Evolutionary conservation across 2,888 invertebrate species (phyloP).

Genomic region (Phengaris alcon): DNA sequence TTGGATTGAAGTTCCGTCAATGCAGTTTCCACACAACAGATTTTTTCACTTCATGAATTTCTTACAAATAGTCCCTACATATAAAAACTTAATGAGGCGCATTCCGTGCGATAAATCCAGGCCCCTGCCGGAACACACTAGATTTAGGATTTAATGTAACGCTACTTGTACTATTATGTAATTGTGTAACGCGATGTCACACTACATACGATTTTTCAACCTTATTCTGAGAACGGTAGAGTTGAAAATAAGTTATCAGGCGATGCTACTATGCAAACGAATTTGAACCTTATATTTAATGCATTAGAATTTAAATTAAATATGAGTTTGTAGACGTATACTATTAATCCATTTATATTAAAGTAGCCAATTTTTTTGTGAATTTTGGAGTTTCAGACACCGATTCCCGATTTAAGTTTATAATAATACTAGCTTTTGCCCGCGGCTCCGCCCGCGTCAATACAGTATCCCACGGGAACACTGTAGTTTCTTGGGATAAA

Average conservation of each 20-base stretch:
- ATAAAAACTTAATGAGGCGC: background rate
- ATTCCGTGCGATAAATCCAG: constrained; percentile 4
- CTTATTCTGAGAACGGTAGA: background rate
- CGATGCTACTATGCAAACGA: background rate
- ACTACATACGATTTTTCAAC: background rate
- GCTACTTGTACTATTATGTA: background rate
- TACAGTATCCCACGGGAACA: no score
- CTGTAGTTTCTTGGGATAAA: no score
- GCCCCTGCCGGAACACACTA: background rate
- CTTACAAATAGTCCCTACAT: background rate
- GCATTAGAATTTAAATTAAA: background rate
- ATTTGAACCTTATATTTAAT: background rate
- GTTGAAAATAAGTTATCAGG: background rate
- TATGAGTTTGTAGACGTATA: background rate
- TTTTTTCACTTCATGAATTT: constrained; percentile 7
- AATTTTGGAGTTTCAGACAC: background rate
- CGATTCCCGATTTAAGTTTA: background rate
- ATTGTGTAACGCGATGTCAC: background rate
- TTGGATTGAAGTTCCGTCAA: background rate
- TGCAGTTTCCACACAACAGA: background rate
- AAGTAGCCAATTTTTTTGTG: background rate
- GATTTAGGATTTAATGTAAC: background rate
- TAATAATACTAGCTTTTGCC: no score
- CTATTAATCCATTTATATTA: background rate
- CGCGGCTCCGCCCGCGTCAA: no score